phyloP scores from a whole-genome alignment of 1,140 invertebrate species.

The Megathymus violae region DNA sequence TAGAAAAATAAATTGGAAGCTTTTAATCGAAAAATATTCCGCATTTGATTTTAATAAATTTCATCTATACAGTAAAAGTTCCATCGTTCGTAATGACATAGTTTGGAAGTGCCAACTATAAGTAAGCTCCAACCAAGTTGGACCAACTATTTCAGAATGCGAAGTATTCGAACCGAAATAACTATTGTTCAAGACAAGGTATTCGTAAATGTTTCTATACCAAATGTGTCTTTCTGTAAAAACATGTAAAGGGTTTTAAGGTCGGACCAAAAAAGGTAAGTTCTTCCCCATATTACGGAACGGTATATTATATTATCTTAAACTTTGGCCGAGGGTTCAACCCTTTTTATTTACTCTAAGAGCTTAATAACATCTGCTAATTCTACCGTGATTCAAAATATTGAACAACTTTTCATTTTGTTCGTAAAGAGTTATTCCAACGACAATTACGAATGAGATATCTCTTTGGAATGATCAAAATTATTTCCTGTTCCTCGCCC shows the following conservation, averaged over 20 bases:
- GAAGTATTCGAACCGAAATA: neutral
- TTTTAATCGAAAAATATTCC: too few species aligned
- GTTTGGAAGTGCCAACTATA: constrained; percentile 19
- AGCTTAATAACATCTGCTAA: neutral
- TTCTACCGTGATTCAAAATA: neutral
- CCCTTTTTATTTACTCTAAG: neutral
- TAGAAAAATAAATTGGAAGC: too few species aligned
- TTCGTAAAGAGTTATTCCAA: too few species aligned
- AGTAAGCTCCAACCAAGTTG: constrained; percentile 1
- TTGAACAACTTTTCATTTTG: neutral
- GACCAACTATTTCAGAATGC: constrained; percentile 19
- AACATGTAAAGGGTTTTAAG: neutral
- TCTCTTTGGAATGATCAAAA: too few species aligned
- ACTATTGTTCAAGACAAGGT: constrained; percentile 9
- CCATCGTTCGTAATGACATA: neutral
- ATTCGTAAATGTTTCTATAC: neutral
- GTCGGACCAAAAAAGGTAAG: neutral
- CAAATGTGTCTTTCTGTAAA: neutral
- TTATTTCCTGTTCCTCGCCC: too few species aligned
- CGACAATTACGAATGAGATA: too few species aligned
- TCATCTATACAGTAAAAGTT: too few species aligned
- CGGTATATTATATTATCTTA: neutral
- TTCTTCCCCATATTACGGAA: neutral
- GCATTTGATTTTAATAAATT: too few species aligned
- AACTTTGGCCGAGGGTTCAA: neutral